phyloP scores from a whole-genome alignment of 1,140 invertebrate genomes.

The Rhynchophorus ferrugineus region DNA sequence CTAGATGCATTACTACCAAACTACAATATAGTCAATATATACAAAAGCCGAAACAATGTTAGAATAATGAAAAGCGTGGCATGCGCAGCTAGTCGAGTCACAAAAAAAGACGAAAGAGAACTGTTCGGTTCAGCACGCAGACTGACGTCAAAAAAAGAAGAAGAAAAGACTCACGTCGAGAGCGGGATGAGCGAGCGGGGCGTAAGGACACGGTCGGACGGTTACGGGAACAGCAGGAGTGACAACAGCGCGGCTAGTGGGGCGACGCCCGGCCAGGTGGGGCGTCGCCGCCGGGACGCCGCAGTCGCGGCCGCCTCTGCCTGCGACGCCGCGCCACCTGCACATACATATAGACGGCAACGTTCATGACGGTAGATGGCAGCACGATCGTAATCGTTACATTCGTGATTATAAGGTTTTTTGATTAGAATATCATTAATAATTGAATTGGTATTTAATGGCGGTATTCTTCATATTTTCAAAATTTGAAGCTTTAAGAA shows the following conservation, averaged over 20 bases:
- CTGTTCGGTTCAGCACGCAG: background rate
- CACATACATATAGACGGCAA: conserved; percentile 20
- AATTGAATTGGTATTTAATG: too few relatives aligned
- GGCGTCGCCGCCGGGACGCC: conserved; percentile 24
- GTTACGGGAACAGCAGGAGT: conserved; percentile 26
- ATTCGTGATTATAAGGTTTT: too few relatives aligned
- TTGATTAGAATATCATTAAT: too few relatives aligned
- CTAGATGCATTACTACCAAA: too few relatives aligned
- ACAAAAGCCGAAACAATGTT: too few relatives aligned
- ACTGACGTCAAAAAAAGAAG: conserved; percentile 8
- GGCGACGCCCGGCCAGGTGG: conserved; percentile 22
- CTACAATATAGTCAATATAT: too few relatives aligned
- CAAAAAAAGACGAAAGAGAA: background rate
- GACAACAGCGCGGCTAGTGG: conserved; percentile 38
- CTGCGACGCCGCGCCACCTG: conserved; percentile 35
- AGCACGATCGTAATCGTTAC: too few relatives aligned
- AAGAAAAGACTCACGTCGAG: conserved; percentile 25
- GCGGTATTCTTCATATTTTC: too few relatives aligned
- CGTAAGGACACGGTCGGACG: background rate
- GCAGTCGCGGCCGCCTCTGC: conserved; percentile 15
- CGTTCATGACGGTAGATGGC: conserved; percentile 3
- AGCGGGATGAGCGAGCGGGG: conserved; percentile 15
- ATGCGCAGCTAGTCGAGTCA: background rate
- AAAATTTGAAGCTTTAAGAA: too few relatives aligned
- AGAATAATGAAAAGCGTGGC: background rate